A percentile compares a stretch with the other conserved stretches of the same genome.
Conservation (phyloP, 1,140 invertebrate genomes). For the Sinella curviseta region DNA sequence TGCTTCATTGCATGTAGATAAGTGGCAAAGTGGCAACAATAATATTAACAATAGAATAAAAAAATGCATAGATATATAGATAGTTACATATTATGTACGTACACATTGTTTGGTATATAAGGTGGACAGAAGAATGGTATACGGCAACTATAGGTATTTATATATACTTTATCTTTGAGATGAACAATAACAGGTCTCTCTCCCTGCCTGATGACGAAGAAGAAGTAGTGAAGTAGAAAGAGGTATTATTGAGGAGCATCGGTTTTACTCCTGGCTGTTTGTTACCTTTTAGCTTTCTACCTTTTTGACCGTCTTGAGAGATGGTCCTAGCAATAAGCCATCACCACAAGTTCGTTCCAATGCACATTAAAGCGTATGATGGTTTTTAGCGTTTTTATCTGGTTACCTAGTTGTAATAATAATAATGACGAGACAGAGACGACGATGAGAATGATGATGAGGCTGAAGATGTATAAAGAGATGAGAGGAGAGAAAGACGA, state of each 20-base stretch:
- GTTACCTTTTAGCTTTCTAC: not conserved
- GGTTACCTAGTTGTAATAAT: constrained; percentile 7
- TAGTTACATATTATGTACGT: too few species aligned
- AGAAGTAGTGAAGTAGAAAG: constrained; percentile 19
- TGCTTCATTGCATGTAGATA: constrained; percentile 14
- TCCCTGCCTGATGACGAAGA: not conserved
- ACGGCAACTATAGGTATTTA: too few species aligned
- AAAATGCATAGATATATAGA: too few species aligned
- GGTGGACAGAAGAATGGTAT: too few species aligned
- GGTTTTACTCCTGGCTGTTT: not conserved
- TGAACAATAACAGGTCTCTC: constrained; percentile 13
- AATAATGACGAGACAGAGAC: not conserved
- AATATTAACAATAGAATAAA: constrained; percentile 13
- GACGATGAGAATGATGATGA: constrained; percentile 2
- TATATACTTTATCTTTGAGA: not conserved
- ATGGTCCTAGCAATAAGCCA: not conserved
- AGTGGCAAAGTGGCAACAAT: too few species aligned
- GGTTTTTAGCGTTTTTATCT: not conserved
- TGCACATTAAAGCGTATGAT: not conserved
- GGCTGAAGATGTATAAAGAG: not conserved
- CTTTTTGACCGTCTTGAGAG: not conserved
- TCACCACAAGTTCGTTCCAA: not conserved
- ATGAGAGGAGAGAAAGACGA: not conserved
- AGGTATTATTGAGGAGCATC: not conserved
- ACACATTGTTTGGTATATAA: too few species aligned